Evolutionary conservation across 2,113 vertebrate species (phyloP).

Genomic region (Sander lucioperca): DNA sequence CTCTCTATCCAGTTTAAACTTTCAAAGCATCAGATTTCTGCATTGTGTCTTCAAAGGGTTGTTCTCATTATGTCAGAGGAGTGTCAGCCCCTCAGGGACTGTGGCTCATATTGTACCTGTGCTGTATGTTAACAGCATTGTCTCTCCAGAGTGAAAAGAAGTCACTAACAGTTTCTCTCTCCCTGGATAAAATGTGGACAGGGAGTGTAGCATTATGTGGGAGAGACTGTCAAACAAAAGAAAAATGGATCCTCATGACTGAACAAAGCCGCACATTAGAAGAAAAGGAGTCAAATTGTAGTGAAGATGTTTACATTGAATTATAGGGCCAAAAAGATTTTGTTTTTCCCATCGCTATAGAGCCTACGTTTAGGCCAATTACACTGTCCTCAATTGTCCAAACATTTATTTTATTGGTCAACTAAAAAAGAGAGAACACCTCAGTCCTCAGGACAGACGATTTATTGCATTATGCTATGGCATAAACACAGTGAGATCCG

Average conservation of each 20-base stretch:
- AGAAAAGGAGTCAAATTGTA: conserved; percentile 13
- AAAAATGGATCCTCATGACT: not conserved
- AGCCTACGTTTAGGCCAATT: conserved; percentile 3
- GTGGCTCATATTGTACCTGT: not conserved
- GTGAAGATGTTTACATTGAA: conserved; percentile 39
- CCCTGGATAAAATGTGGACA: not conserved
- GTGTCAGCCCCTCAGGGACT: conserved; percentile 34
- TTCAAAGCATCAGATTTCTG: conserved; percentile 54
- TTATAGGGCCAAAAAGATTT: conserved; percentile 11
- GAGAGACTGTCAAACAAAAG: conserved; percentile 17
- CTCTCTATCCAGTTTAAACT: conserved; percentile 41
- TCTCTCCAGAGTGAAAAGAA: not conserved
- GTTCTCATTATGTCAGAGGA: conserved; percentile 10
- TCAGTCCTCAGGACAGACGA: conserved; percentile 57
- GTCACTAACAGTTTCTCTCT: not conserved
- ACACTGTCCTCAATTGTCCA: conserved; percentile 28
- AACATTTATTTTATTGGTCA: conserved; percentile 59
- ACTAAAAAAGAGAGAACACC: conserved; percentile 54
- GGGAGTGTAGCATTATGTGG: not conserved
- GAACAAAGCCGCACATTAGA: not conserved
- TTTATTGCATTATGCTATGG: conserved; percentile 59
- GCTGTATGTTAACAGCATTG: not conserved
- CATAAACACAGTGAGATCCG: conserved; percentile 56
- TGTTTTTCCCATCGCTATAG: not conserved
- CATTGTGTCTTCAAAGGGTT: conserved; percentile 39